Conservation (phyloP, 2,888 invertebrate genomes). For the Dyspetes luteomarginatus region DNA sequence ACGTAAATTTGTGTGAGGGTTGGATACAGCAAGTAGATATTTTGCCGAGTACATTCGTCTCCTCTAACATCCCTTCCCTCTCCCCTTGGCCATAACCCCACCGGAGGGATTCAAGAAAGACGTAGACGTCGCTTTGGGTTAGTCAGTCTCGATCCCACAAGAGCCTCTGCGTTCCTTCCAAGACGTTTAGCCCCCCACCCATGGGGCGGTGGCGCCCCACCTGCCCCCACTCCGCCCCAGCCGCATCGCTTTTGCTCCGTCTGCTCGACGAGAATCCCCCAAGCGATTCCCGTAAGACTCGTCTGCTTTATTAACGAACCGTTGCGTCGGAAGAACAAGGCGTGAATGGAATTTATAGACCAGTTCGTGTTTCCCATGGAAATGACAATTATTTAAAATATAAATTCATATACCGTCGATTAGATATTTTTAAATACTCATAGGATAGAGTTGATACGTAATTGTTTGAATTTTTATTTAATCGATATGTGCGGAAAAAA, state of each 20-base stretch:
- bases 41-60: slow-evolving; percentile 59
- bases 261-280: slow-evolving; percentile 26
- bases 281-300: slow-evolving; percentile 52
- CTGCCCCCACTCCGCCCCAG: background rate
- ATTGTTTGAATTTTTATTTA: no score
- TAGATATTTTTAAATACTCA: no score
- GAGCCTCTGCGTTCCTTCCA: slow-evolving; percentile 43
- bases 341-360: slow-evolving; percentile 47
- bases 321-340: slow-evolving; percentile 39
- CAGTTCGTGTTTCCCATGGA: slow-evolving; percentile 16
- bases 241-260: slow-evolving; percentile 5
- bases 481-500: no score
- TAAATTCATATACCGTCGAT: slow-evolving; percentile 2
- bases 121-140: slow-evolving; percentile 59
- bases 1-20: background rate
- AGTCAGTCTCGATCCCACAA: slow-evolving; percentile 58
- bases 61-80: slow-evolving; percentile 37
- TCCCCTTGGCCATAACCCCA: background rate
- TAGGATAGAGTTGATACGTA: no score
- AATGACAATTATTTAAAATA: slow-evolving; percentile 32
- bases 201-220: background rate
- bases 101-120: slow-evolving; percentile 58
- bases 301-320: slow-evolving; percentile 59
- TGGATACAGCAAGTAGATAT: slow-evolving; percentile 11
- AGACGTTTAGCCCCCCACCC: slow-evolving; percentile 30